Percentiles rank a stretch among this genome's conserved stretches.
Conservation (phyloP, 37 sponge, comb jelly and placozoan species). For the Ianthella basta region DNA sequence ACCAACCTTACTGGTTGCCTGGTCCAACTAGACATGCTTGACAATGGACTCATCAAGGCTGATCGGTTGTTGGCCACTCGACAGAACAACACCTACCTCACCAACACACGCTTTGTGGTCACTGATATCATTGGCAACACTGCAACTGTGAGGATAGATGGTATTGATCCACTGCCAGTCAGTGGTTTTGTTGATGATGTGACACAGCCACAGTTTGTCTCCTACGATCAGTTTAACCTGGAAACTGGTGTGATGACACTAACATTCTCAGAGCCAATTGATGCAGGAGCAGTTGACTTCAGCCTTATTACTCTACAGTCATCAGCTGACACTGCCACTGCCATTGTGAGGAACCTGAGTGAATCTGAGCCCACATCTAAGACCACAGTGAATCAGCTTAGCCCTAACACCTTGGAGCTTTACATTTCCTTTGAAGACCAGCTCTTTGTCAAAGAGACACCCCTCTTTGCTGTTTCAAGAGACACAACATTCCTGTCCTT, state of each 20-base stretch:
- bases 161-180: conserved; percentile 71
- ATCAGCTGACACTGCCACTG: conserved; percentile 3
- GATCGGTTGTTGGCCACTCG: conserved; percentile 64
- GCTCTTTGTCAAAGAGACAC: conserved; percentile 55
- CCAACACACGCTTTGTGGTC: conserved; percentile 59
- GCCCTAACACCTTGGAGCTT: conserved; percentile 46
- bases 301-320: conserved; percentile 75
- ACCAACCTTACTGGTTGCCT: conserved; percentile 46
- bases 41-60: conserved; percentile 62
- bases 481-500: conserved; percentile 70
- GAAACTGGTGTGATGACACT: conserved; percentile 56
- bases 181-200: conserved; percentile 59
- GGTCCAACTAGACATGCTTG: conserved; percentile 38
- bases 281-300: conserved; percentile 62
- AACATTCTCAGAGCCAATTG: conserved; percentile 83
- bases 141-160: conserved; percentile 57
- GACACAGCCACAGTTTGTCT: conserved; percentile 62
- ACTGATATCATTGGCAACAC: conserved; percentile 64
- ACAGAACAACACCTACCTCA: conserved; percentile 62
- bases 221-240: conserved; percentile 61
- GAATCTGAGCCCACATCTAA: conserved; percentile 28
- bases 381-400: conserved; percentile 19
- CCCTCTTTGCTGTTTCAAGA: conserved; percentile 51
- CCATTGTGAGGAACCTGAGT: conserved; percentile 46
- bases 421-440: conserved; percentile 71